Conservation (phyloP, 2,113 vertebrate genomes). For the Tetrao urogallus region DNA sequence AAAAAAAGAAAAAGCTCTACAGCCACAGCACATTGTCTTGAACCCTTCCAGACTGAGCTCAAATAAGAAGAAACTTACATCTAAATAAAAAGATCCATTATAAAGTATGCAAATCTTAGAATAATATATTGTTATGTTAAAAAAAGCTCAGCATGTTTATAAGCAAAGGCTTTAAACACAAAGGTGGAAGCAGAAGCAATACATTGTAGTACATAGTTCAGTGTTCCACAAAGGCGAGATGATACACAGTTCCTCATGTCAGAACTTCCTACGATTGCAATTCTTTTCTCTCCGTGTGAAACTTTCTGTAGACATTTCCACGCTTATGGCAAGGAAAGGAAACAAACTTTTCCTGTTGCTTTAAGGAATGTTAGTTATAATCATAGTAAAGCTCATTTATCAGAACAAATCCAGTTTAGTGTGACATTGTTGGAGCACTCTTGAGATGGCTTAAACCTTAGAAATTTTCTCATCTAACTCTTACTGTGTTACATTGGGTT, state of each 20-base stretch:
- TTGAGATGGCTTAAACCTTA: conserved; percentile 22
- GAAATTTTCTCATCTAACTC: conserved; percentile 7
- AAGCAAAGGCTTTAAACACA: neutral
- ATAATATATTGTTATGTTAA: neutral
- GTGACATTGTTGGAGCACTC: conserved; percentile 36
- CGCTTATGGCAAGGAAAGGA: conserved; percentile 29
- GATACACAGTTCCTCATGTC: neutral
- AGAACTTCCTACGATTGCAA: conserved; percentile 8
- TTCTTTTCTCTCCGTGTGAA: conserved; percentile 9
- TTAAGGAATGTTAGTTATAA: conserved; percentile 53
- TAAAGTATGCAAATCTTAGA: neutral
- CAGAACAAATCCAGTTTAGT: conserved; percentile 41
- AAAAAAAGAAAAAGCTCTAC: neutral
- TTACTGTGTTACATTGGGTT: neutral
- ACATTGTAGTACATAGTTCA: neutral
- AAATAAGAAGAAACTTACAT: neutral
- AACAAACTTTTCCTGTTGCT: conserved; percentile 22
- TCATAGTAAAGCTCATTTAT: conserved; percentile 37
- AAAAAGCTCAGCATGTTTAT: neutral
- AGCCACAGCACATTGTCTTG: conserved; percentile 9
- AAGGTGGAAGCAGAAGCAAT: neutral
- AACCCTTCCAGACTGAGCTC: neutral
- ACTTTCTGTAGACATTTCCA: conserved; percentile 7
- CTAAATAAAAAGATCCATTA: conserved; percentile 14
- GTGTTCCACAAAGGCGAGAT: neutral